phyloP scores from a whole-genome alignment of 2,113 vertebrate genomes.

The Ploceus nigricollis region DNA sequence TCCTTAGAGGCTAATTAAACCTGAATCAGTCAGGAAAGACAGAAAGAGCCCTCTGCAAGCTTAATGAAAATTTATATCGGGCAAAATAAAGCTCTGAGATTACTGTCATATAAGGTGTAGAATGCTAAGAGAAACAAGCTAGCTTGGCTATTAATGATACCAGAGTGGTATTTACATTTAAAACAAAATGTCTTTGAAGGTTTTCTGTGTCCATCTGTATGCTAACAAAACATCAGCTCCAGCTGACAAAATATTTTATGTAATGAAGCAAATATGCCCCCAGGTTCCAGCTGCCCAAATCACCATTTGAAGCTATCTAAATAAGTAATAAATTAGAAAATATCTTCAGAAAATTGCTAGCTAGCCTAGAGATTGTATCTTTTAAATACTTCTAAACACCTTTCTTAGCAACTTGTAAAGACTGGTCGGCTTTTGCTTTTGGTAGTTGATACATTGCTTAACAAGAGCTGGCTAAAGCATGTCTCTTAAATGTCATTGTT shows the following conservation, averaged over 20 bases:
- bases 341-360: background rate
- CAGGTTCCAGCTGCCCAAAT: constrained; percentile 39
- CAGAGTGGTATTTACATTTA: constrained; percentile 41
- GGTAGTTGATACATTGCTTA: background rate
- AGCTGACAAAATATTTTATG: constrained; percentile 56
- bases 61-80: constrained; percentile 48
- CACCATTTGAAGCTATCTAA: background rate
- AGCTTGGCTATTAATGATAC: constrained; percentile 19
- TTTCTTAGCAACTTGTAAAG: background rate
- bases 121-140: constrained; percentile 6
- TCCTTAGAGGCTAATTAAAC: constrained; percentile 63
- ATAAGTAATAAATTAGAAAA: background rate
- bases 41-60: constrained; percentile 28
- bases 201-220: constrained; percentile 41
- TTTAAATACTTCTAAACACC: background rate
- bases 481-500: background rate
- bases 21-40: constrained; percentile 47
- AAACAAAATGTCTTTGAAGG: constrained; percentile 58
- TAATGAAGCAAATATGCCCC: constrained; percentile 45
- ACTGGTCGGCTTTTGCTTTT: background rate
- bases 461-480: background rate
- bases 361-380: background rate
- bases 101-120: background rate
- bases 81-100: constrained; percentile 34
- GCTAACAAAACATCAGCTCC: constrained; percentile 34